Conservation (phyloP, 2,797 vertebrate species). For the Spinus pinus region DNA sequence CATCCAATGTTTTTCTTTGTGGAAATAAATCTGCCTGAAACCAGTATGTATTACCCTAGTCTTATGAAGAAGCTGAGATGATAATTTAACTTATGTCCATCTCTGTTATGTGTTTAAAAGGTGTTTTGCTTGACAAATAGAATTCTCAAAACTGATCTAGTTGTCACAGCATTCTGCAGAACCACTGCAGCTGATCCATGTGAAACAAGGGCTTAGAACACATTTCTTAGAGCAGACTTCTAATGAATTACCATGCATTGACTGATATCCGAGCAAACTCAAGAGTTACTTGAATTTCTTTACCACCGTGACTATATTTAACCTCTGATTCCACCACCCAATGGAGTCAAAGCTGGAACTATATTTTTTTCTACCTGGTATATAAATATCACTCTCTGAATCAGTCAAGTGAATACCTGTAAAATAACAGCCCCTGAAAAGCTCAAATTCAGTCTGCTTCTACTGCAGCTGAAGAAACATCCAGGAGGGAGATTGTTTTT, state of each 20-base stretch:
- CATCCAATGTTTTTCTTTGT: neutral
- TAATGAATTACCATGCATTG: neutral
- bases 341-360: neutral
- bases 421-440: neutral
- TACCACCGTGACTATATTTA: neutral
- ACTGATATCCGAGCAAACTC: neutral
- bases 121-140: neutral
- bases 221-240: neutral
- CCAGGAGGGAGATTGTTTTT: neutral
- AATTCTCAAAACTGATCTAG: neutral
- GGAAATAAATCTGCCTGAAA: neutral
- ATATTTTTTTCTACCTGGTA: neutral
- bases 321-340: neutral
- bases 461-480: neutral
- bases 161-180: neutral
- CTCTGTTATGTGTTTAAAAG: neutral
- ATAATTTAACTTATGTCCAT: neutral
- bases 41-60: neutral
- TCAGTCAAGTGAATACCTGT: neutral
- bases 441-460: neutral
- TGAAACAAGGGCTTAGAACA: neutral
- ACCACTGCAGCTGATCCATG: neutral
- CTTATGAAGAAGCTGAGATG: neutral
- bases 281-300: neutral
- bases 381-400: neutral